Evolutionary conservation across 2,113 vertebrate genomes (phyloP).

Genomic region (Grantiella picta): DNA sequence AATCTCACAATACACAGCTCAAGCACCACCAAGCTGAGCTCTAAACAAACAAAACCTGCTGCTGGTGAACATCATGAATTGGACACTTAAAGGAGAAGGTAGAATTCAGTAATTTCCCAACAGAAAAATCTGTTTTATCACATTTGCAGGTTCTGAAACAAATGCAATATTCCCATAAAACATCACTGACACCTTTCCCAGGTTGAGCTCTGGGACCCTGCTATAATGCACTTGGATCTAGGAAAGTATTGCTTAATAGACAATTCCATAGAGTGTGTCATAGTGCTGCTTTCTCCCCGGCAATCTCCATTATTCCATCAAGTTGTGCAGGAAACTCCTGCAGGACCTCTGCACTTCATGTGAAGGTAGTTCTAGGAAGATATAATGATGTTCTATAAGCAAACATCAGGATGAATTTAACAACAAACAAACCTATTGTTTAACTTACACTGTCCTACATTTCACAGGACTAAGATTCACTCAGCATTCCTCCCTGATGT

Average conservation of each 20-base stretch:
- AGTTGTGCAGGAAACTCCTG: neutral
- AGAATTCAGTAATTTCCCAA: neutral
- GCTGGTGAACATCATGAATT: neutral
- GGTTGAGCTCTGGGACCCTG: neutral
- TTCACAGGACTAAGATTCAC: neutral
- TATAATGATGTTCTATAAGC: neutral
- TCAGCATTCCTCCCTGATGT: neutral
- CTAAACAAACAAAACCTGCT: neutral
- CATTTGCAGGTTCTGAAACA: neutral
- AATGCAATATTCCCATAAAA: neutral
- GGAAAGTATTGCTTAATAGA: neutral
- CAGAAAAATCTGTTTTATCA: neutral
- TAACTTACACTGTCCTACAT: neutral
- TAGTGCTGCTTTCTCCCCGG: neutral
- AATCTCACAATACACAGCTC: neutral
- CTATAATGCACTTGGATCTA: neutral
- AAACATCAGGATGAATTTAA: neutral
- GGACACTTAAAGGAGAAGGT: neutral
- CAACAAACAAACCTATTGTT: neutral
- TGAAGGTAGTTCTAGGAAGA: neutral
- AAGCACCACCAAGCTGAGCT: neutral
- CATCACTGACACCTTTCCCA: neutral
- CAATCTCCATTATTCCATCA: neutral
- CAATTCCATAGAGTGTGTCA: neutral
- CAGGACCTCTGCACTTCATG: neutral